Conservation (phyloP, 2,888 invertebrate species). For the Cartodere bifasciata region DNA sequence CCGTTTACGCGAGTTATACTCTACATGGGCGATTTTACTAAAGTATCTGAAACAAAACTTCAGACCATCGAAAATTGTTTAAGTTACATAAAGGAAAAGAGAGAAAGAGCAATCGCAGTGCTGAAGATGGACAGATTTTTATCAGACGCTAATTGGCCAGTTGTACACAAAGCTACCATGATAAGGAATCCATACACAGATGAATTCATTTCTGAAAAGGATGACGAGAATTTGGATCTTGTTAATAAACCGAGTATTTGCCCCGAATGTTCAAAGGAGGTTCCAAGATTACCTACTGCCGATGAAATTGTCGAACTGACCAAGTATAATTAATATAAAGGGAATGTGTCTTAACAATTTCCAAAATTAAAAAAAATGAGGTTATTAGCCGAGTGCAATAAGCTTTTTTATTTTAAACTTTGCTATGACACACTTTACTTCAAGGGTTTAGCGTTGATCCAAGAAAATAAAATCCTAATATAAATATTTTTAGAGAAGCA, state of each 20-base stretch:
- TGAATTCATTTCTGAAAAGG: constrained; percentile 38
- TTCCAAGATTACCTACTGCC: constrained; percentile 43
- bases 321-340: no score
- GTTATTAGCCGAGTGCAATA: no score
- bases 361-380: no score
- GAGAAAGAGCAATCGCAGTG: constrained; percentile 41
- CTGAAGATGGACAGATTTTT: constrained; percentile 48
- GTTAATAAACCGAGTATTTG: constrained; percentile 41
- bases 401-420: no score
- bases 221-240: constrained; percentile 34
- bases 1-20: constrained; percentile 41
- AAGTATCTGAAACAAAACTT: constrained; percentile 40
- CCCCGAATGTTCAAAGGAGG: constrained; percentile 43
- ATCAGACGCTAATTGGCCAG: constrained; percentile 49
- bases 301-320: constrained; percentile 46
- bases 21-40: constrained; percentile 39
- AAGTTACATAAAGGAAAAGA: constrained; percentile 36
- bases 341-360: no score
- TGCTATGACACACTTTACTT: no score
- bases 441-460: no score
- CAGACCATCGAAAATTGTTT: constrained; percentile 45
- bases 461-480: no score
- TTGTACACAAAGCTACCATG: constrained; percentile 41
- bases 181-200: constrained; percentile 47
- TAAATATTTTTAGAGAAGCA: no score